Evolutionary conservation across 1,140 invertebrate species (phyloP).

Genomic region (Ganaspis sp.): DNA sequence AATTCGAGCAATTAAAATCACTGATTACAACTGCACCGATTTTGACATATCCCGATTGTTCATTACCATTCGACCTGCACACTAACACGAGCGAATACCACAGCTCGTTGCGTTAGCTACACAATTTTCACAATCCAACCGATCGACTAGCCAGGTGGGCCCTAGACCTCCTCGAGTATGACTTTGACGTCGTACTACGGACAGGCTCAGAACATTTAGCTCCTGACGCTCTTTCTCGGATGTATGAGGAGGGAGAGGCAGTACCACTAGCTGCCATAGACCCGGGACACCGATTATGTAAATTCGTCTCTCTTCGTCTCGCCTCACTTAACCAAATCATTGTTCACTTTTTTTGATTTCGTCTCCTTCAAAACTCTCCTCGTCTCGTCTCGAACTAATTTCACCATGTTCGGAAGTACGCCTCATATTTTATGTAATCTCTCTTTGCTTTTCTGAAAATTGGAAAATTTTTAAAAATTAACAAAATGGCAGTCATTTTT

Average conservation of each 20-base stretch:
- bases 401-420: too few species aligned
- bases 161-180: constrained; percentile 34
- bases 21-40: not conserved
- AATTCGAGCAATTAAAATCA: not conserved
- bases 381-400: too few species aligned
- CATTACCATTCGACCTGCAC: constrained; percentile 37
- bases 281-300: too few species aligned
- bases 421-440: too few species aligned
- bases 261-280: not conserved
- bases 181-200: constrained; percentile 31
- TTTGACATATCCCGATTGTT: constrained; percentile 45
- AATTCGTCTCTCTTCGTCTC: too few species aligned
- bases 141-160: constrained; percentile 60
- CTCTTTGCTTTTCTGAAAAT: too few species aligned
- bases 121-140: constrained; percentile 60
- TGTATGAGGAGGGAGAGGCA: constrained; percentile 31
- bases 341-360: too few species aligned
- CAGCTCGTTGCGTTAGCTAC: not conserved
- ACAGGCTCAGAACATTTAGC: constrained; percentile 36
- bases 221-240: constrained; percentile 39
- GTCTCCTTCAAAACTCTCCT: too few species aligned
- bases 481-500: too few species aligned
- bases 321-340: too few species aligned
- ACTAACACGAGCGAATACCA: constrained; percentile 43
- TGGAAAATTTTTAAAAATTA: too few species aligned